Evolutionary conservation across 1,140 invertebrate genomes (phyloP).

Genomic region (Scaptodrosophila lebanonensis): DNA sequence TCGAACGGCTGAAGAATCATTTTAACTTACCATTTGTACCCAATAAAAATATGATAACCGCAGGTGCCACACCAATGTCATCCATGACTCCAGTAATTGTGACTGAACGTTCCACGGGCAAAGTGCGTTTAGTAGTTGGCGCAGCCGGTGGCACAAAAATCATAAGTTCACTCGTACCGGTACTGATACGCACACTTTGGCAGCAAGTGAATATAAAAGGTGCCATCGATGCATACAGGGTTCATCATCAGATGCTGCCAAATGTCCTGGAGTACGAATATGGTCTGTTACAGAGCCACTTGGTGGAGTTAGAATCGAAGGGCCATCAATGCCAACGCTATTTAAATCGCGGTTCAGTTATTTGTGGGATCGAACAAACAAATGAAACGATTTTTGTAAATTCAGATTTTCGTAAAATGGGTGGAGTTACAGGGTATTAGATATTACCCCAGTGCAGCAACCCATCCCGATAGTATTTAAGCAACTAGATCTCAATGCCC

Average conservation of each 20-base stretch:
- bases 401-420: slow-evolving; percentile 89
- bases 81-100: slow-evolving; percentile 95
- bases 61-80: slow-evolving; percentile 91
- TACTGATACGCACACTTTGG: slow-evolving; percentile 85
- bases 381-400: slow-evolving; percentile 85
- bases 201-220: slow-evolving; percentile 85
- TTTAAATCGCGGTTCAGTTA: slow-evolving; percentile 82
- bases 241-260: slow-evolving; percentile 96
- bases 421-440: slow-evolving; percentile 85
- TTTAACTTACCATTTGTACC: slow-evolving; percentile 85
- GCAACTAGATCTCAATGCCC: too few relatives aligned
- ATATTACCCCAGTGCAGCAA: too few relatives aligned
- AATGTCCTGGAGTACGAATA: slow-evolving; percentile 88
- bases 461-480: too few relatives aligned
- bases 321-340: slow-evolving; percentile 85
- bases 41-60: slow-evolving; percentile 87
- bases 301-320: slow-evolving; percentile 81
- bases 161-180: slow-evolving; percentile 86
- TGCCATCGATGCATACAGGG: slow-evolving; percentile 88
- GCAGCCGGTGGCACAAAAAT: slow-evolving; percentile 97
- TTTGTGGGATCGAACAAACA: slow-evolving; percentile 83
- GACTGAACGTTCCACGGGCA: slow-evolving; percentile 82
- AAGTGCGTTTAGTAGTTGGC: slow-evolving; percentile 89
- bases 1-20: slow-evolving; percentile 85
- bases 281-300: slow-evolving; percentile 79